These are phyloP conservation scores for Cabera pusaria DNA, from an alignment of 2,888 invertebrate species.

Conservation along the genomic window DNA sequence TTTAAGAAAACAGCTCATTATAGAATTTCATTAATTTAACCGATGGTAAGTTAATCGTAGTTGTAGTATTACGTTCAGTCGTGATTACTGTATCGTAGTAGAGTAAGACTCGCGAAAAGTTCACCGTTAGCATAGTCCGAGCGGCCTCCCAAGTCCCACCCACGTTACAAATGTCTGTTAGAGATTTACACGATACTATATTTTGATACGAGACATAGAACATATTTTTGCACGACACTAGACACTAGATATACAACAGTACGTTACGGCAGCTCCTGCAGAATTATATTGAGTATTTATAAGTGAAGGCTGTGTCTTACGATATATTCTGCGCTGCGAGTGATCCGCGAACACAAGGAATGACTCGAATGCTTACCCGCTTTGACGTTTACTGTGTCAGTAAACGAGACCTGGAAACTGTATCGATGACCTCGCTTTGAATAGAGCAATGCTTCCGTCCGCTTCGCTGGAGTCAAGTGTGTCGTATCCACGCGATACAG, in stretches of 20 bases:
- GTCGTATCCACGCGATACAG: slow-evolving; percentile 26
- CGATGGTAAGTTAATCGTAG: slow-evolving; percentile 21
- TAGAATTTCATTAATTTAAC: slow-evolving; percentile 22
- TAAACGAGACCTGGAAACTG: slow-evolving; percentile 3
- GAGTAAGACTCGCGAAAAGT: too few species aligned
- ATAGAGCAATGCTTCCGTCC: too few species aligned
- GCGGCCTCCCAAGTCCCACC: slow-evolving; percentile 60
- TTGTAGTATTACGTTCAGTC: too few species aligned
- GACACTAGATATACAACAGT: slow-evolving; percentile 48
- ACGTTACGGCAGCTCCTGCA: slow-evolving; percentile 30
- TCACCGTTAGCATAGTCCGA: slow-evolving; percentile 25
- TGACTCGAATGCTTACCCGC: slow-evolving; percentile 6
- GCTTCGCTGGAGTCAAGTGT: slow-evolving; percentile 16
- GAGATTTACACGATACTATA: slow-evolving; percentile 61
- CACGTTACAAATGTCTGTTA: slow-evolving; percentile 69
- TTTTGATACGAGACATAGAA: slow-evolving; percentile 66
- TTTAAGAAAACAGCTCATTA: too few species aligned
- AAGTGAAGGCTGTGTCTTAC: slow-evolving; percentile 29
- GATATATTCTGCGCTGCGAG: slow-evolving; percentile 6
- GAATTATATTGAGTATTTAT: slow-evolving; percentile 9
- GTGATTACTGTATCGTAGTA: too few species aligned
- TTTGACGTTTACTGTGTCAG: background rate
- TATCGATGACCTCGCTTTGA: too few species aligned
- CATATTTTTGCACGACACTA: slow-evolving; percentile 76
- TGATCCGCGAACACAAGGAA: slow-evolving; percentile 5